Conservation (phyloP, 2,888 invertebrate species). For the Calliphora vomitoria region DNA sequence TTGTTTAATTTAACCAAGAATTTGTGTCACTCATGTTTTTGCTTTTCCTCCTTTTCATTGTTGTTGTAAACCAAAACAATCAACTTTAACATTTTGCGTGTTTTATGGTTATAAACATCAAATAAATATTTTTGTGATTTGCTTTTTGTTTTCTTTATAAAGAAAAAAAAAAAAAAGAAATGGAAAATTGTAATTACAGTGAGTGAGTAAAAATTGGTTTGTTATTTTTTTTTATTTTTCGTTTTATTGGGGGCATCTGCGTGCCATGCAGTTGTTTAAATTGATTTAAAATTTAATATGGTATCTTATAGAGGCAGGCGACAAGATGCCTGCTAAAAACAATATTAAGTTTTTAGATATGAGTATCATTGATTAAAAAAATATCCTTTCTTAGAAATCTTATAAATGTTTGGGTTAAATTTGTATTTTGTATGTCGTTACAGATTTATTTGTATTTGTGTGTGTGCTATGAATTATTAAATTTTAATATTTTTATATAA, state of each 20-base stretch:
- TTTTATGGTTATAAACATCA: constrained; percentile 43
- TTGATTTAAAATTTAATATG: background rate
- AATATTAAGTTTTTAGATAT: too few species aligned
- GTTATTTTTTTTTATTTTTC: background rate
- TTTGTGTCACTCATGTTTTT: constrained; percentile 38
- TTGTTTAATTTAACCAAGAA: background rate
- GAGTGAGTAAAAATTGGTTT: background rate
- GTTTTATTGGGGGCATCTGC: background rate
- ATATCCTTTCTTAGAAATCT: too few species aligned
- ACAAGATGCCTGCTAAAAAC: too few species aligned
- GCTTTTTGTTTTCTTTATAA: constrained; percentile 4
- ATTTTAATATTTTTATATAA: background rate
- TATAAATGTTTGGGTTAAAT: too few species aligned
- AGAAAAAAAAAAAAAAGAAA: background rate
- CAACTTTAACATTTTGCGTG: constrained; percentile 35
- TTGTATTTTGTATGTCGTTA: too few species aligned
- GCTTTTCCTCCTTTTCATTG: background rate
- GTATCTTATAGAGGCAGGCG: too few species aligned
- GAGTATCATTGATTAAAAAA: too few species aligned
- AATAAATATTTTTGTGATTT: constrained; percentile 38
- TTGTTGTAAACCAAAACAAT: constrained; percentile 20
- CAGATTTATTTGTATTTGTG: background rate
- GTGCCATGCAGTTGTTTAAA: background rate
- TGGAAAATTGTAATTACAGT: background rate
- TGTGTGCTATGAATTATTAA: background rate